phyloP scores from a whole-genome alignment of 2,888 invertebrate species.

The Dysmachus trigonus region DNA sequence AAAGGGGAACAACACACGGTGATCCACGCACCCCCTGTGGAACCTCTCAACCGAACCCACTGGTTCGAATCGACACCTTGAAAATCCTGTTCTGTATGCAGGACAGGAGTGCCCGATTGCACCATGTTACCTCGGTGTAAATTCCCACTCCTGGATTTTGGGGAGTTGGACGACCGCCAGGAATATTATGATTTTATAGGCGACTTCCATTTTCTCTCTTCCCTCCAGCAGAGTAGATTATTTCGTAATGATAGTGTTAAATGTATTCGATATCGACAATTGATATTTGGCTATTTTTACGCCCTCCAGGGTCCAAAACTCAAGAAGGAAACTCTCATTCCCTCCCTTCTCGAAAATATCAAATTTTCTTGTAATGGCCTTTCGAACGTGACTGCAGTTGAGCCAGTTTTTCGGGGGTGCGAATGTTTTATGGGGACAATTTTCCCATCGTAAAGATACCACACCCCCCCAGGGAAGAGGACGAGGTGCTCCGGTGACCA shows the following conservation, averaged over 20 bases:
- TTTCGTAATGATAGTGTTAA: constrained; percentile 31
- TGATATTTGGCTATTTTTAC: background rate
- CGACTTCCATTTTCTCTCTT: background rate
- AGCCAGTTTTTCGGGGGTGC: background rate
- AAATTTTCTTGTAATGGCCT: background rate
- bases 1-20: too few species aligned
- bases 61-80: background rate
- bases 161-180: background rate
- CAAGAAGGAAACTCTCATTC: background rate
- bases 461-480: background rate
- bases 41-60: background rate
- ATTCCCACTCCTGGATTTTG: background rate
- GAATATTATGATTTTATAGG: background rate
- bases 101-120: background rate
- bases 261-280: constrained; percentile 15
- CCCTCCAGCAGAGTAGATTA: background rate
- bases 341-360: constrained; percentile 18
- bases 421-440: background rate
- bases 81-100: background rate
- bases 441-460: background rate
- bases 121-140: constrained; percentile 17
- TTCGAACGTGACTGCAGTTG: background rate
- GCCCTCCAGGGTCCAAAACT: background rate
- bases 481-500: background rate
- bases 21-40: background rate